Evolutionary conservation across 2,797 vertebrate species (phyloP).

Genomic region (Choloepus didactylus): DNA sequence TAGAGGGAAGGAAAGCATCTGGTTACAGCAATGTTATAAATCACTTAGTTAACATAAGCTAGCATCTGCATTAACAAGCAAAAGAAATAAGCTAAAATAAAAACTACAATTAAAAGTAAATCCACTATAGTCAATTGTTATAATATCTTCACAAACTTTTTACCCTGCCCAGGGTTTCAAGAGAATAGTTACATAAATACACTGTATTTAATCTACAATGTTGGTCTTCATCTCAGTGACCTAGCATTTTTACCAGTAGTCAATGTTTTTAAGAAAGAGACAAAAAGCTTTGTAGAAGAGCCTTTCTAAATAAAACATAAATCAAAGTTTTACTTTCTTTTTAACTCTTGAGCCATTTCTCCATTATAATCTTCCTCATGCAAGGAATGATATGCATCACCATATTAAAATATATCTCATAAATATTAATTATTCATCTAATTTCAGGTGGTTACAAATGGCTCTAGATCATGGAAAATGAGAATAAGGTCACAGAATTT

Average conservation of each 20-base stretch:
- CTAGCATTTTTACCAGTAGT: not conserved
- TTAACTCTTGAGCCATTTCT: not conserved
- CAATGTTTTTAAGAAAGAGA: not conserved
- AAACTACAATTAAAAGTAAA: too few relatives aligned
- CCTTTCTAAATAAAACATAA: not conserved
- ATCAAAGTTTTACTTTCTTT: not conserved
- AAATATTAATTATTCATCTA: not conserved
- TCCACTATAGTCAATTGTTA: too few relatives aligned
- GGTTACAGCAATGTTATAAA: too few relatives aligned
- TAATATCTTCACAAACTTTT: too few relatives aligned
- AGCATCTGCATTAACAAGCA: too few relatives aligned
- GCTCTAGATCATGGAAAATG: not conserved
- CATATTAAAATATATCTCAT: not conserved
- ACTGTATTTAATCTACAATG: too few relatives aligned
- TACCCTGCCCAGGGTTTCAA: too few relatives aligned
- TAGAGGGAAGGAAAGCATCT: too few relatives aligned
- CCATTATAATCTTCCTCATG: not conserved
- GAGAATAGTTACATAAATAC: not conserved
- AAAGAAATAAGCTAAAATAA: too few relatives aligned
- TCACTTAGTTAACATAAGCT: too few relatives aligned
- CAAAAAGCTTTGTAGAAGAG: not conserved
- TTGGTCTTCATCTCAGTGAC: not conserved
- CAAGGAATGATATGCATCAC: too few relatives aligned
- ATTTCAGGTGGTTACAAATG: conserved; percentile 37
- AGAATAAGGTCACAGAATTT: conserved; percentile 58